Evolutionary conservation across 1,140 invertebrate genomes (phyloP), one percentile per base, ranked within the genome.

Genomic region (Thaumatotibia leucotreta): DNA sequence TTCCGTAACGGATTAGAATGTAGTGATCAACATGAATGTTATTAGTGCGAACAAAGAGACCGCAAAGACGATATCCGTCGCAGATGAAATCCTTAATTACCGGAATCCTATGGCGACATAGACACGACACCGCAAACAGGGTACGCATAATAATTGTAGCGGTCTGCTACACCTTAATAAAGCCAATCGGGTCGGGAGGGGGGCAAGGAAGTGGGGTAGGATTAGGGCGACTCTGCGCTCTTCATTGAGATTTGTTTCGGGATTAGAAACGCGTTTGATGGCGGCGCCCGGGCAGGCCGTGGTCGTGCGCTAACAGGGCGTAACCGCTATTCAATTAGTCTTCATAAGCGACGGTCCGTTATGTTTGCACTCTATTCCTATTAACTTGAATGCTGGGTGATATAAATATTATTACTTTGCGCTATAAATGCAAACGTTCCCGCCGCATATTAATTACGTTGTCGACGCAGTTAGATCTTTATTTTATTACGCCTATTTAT

Each of bases 191-290:
- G 77, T 72, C 58, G 64, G 63, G 69, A 70, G 33, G 71, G 62
- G 66, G 66, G 22, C 66, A 66, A 35, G 32, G 62, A 70, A 66
- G 74, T 70, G 71, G 67, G 69, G 67, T 67, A 72, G 84, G 88
- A 89, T 88, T 89, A 84, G 71, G 77, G 73, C 75, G 76, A 82
- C 77, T 79, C 76, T 80, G 76, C 83, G 78, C 80, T 88, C 84
- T 88, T 89, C 85, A 90, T 89, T 89, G 88, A 90, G 88, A 90
- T 90, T 90, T 90, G 88, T 90, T 86, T 84, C 77, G 83, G 85
- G 85, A 88, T 90, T 88, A 88, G 76, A 75, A 77, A 70, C 76
- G 77, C 82, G 84, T 83, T 77, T 86, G 78, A 85, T 82, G 75
- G 75, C 67, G 77, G 81, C 80, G 71, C 71, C 64, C 23, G 52